These are phyloP conservation scores for Lepus townsendii DNA, from an alignment of 2,797 vertebrate genomes.

Conservation along the genomic window DNA sequence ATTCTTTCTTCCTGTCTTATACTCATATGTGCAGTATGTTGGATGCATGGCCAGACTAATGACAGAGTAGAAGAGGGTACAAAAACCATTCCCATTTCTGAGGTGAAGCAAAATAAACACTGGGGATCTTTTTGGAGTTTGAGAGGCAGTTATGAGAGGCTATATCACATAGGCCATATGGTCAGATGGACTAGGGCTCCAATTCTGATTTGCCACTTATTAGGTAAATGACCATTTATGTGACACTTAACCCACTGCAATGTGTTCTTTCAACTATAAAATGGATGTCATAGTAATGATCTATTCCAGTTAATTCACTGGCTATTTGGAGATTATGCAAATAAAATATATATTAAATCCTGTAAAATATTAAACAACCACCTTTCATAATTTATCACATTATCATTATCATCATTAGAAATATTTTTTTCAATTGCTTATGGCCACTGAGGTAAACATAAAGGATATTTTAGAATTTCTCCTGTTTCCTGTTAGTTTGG, in stretches of 20 bases:
- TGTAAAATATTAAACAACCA: constrained; percentile 9
- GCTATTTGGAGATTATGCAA: not conserved
- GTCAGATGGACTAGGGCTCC: not conserved
- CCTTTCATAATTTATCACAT: not conserved
- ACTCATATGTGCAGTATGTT: not conserved
- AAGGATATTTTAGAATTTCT: not conserved
- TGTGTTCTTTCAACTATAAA: constrained; percentile 56
- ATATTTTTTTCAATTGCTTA: not conserved
- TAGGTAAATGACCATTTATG: constrained; percentile 25
- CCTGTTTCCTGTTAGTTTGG: constrained; percentile 13
- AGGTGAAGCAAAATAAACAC: not conserved
- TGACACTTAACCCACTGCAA: not conserved
- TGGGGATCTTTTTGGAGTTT: constrained; percentile 42
- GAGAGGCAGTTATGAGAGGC: not conserved
- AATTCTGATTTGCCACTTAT: constrained; percentile 40
- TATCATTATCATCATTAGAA: not conserved
- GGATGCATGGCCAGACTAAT: not conserved
- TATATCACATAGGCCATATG: not conserved
- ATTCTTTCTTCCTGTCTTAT: constrained; percentile 24
- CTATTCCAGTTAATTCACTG: not conserved
- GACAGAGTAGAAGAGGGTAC: not conserved
- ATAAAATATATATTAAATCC: not conserved
- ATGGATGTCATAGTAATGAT: not conserved
- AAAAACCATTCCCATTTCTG: constrained; percentile 6
- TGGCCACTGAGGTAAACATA: not conserved